These are phyloP conservation scores for Solenopsis fugax DNA, from an alignment of 1,140 invertebrate species.

Conservation along the genomic window DNA sequence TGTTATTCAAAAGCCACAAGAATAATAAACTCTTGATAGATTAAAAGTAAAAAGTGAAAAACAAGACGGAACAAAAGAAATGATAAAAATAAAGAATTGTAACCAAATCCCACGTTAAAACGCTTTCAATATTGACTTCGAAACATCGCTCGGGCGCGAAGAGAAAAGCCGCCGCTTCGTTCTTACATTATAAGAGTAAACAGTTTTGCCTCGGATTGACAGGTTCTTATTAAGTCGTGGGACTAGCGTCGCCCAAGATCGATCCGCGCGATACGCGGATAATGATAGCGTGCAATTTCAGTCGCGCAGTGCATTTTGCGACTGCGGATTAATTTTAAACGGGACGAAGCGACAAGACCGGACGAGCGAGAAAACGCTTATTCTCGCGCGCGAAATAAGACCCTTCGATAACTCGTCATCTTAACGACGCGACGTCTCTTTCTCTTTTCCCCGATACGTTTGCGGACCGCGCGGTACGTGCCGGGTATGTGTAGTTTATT, in stretches of 20 bases:
- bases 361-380: neutral
- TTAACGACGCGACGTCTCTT: slow-evolving; percentile 68
- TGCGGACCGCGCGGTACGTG: slow-evolving; percentile 2
- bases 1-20: neutral
- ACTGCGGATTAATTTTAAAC: slow-evolving; percentile 14
- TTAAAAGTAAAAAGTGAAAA: neutral
- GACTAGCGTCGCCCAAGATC: neutral
- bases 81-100: neutral
- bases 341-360: neutral
- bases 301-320: slow-evolving; percentile 12
- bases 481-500: slow-evolving; percentile 58
- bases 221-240: slow-evolving; percentile 27
- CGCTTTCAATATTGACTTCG: neutral
- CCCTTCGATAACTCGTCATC: slow-evolving; percentile 68
- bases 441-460: slow-evolving; percentile 17
- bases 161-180: neutral
- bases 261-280: neutral
- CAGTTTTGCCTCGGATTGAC: neutral
- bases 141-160: neutral
- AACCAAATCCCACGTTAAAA: neutral
- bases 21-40: neutral
- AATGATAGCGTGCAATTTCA: slow-evolving; percentile 34
- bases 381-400: slow-evolving; percentile 56
- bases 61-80: neutral
- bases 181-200: slow-evolving; percentile 2